Conservation (phyloP, 2,888 invertebrate genomes). For the Troglohyphantes excavatus region DNA sequence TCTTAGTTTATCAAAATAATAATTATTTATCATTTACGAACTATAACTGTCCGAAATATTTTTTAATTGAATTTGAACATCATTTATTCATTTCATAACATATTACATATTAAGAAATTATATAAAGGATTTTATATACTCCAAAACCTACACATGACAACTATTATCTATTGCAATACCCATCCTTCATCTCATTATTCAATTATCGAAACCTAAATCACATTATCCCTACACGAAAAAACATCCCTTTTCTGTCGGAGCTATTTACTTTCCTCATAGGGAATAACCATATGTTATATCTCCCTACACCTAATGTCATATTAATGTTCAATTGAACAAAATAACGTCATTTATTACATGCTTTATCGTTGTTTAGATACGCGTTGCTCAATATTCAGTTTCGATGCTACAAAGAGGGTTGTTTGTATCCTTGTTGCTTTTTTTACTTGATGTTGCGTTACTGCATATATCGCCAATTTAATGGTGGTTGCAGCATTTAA, state of each 20-base stretch:
- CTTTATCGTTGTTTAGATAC: slow-evolving; percentile 27
- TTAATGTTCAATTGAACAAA: slow-evolving; percentile 40
- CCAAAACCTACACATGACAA: too few species aligned
- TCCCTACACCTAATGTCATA: slow-evolving; percentile 38
- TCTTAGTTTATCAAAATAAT: too few species aligned
- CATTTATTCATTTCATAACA: background rate
- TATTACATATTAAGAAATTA: too few species aligned
- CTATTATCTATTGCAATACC: too few species aligned
- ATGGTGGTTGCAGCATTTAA: background rate
- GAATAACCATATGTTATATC: background rate
- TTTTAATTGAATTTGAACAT: too few species aligned
- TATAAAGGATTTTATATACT: too few species aligned
- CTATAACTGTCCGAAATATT: too few species aligned
- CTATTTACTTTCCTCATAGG: background rate
- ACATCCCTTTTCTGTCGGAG: background rate
- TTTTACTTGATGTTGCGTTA: background rate
- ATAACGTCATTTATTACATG: slow-evolving; percentile 27
- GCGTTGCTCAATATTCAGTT: background rate
- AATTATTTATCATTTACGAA: too few species aligned
- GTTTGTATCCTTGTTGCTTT: background rate
- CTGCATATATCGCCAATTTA: too few species aligned
- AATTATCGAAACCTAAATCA: background rate
- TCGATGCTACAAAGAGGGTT: background rate
- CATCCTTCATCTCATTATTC: background rate
- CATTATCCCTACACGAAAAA: background rate